A percentile compares a stretch with the other conserved stretches of the same genome.
Evolutionary conservation across 2,888 invertebrate species (phyloP).

Genomic region (Pandemis corylana): DNA sequence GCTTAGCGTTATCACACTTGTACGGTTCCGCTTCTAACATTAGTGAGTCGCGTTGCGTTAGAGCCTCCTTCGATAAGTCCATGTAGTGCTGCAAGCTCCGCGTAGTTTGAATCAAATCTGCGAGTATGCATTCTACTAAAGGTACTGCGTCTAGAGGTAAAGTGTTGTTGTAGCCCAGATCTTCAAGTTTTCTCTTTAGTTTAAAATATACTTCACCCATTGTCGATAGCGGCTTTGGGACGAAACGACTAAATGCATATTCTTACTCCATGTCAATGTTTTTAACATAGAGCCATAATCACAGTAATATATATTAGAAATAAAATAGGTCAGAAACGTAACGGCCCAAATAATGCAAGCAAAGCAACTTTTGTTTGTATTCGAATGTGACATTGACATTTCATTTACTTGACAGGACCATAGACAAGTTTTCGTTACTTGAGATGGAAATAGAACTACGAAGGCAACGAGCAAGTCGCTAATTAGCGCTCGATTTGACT

Average conservation of each 20-base stretch:
- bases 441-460: too few relatives aligned
- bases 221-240: conserved; percentile 1
- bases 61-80: conserved; percentile 88
- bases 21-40: conserved; percentile 91
- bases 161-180: conserved; percentile 91
- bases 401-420: conserved; percentile 11
- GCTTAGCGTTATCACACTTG: conserved; percentile 91
- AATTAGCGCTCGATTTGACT: background rate
- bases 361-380: conserved; percentile 37
- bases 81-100: conserved; percentile 94
- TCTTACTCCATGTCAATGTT: background rate
- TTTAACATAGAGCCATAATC: background rate
- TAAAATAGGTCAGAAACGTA: conserved; percentile 19
- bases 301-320: background rate
- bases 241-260: background rate
- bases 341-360: conserved; percentile 12
- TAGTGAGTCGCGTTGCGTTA: conserved; percentile 88
- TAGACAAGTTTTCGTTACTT: conserved; percentile 3
- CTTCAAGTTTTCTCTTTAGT: conserved; percentile 89
- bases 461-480: background rate
- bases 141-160: conserved; percentile 91
- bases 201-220: conserved; percentile 79
- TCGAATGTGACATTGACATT: conserved; percentile 25
- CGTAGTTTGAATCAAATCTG: conserved; percentile 95
- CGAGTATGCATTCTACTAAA: conserved; percentile 91